Percentiles rank a stretch among this genome's conserved stretches.
Conservation (phyloP, 2,113 vertebrate species). For the Craseonycteris thonglongyai region DNA sequence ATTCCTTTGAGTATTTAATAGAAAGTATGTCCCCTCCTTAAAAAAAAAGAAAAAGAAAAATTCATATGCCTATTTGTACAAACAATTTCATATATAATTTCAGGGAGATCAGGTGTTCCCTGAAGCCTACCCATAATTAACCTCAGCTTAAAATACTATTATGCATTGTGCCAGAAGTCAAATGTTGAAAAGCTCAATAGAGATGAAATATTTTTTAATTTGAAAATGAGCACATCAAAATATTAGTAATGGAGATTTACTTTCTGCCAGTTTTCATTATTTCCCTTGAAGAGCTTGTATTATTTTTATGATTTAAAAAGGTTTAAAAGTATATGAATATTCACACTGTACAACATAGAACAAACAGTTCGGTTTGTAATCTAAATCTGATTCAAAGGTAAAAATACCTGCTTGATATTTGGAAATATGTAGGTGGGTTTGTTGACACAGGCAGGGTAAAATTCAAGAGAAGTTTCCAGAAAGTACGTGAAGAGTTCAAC, state of each 20-base stretch:
- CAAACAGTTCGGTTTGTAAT: neutral
- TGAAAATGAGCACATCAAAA: neutral
- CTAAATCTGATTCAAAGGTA: slow-evolving; percentile 28
- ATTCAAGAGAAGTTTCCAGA: neutral
- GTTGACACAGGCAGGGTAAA: neutral
- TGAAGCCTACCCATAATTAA: neutral
- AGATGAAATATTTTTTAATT: neutral
- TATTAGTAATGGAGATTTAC: neutral
- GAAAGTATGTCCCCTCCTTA: neutral
- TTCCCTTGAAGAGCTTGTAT: neutral
- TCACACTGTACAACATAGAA: neutral
- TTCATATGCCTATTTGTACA: neutral
- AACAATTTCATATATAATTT: neutral
- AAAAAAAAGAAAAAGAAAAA: neutral
- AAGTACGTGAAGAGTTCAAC: neutral
- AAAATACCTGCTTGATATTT: slow-evolving; percentile 6
- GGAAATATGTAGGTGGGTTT: neutral
- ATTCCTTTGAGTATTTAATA: neutral
- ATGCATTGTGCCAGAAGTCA: neutral
- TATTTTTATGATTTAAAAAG: neutral
- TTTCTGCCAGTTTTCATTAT: neutral
- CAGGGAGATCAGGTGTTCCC: neutral
- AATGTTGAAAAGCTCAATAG: neutral
- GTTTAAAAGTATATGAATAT: neutral
- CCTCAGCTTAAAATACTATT: neutral